Evolutionary conservation across 2,113 vertebrate species (phyloP).

Genomic region (Saccopteryx bilineata): DNA sequence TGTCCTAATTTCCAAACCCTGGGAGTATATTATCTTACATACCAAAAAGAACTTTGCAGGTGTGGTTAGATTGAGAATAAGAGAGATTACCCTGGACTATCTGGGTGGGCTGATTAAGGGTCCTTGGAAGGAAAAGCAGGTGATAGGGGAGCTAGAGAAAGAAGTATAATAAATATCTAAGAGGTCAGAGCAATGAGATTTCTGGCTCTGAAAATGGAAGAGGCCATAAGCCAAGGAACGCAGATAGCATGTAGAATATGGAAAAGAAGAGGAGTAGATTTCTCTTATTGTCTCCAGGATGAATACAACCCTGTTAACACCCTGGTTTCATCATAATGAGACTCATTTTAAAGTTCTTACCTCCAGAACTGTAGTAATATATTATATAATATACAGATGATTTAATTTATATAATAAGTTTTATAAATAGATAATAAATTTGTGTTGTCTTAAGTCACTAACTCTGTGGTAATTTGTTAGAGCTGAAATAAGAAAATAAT

Average conservation of each 20-base stretch:
- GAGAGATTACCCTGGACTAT: background rate
- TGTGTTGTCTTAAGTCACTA: background rate
- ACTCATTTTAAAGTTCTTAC: background rate
- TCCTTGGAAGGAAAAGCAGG: background rate
- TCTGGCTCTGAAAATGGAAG: background rate
- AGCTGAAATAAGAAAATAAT: background rate
- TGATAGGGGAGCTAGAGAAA: background rate
- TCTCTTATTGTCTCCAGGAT: background rate
- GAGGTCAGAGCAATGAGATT: background rate
- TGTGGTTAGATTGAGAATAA: background rate
- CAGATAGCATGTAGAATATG: background rate
- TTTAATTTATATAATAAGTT: background rate
- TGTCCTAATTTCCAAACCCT: background rate
- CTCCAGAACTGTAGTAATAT: background rate
- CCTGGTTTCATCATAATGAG: background rate
- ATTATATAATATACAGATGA: background rate
- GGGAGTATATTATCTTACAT: background rate
- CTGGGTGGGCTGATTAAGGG: background rate
- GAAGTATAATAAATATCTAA: background rate
- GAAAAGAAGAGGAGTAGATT: background rate
- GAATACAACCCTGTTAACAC: background rate
- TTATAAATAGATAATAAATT: background rate
- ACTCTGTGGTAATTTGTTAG: background rate
- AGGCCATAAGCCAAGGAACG: background rate
- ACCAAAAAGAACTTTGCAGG: background rate